Evolutionary conservation across 1,140 invertebrate species (phyloP), one percentile per base, ranked within the genome.

Genomic region (Geopemphigus sp.): DNA sequence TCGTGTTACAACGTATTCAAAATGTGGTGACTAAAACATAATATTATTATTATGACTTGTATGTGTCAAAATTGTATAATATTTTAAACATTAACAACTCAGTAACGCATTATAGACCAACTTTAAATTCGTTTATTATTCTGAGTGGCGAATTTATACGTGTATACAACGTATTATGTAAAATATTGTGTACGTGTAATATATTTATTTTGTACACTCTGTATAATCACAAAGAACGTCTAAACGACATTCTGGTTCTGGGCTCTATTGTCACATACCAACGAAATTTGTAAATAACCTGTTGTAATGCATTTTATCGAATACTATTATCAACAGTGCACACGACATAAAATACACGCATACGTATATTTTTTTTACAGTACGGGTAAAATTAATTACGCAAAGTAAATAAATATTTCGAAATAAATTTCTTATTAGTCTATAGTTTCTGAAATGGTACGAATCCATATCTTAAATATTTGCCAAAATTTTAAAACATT

Each of bases 181-280:
- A 68, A 68, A 68, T 68, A 26, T 68, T 72, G 14, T 72, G 10
- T 72, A 11, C 64, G 1, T 68, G 22, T 15, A 68, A 24, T 14
- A 50, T 50, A 68, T 50, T 68, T 50, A 68, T 50, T 68, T 50
- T 72, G 19, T 54, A n/a, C 4, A 29, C 47, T 0, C 0, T 29
- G 24, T 54, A 50, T 11, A 54, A 54, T 32, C 8, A 54, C 68
- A 29, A 72, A 72, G 26, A 72, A 50, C 39, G 8, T 50, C 57
- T 26, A 61, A 61, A 78, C 57, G 3, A 78, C 74, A 78, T 78
- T 78, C 74, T 63, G 74, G 74, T 78, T 63, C 22, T 59, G 57
- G 74, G n/a, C 61, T 76, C 57, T 47, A 50, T 78, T 78, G 74
- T 78, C 74, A 59, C 57, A 78, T 78, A 78, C 57, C 74, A 63